Evolutionary conservation across 92 coral and sea anemone species (phyloP), one percentile per base, ranked within the genome.

Genomic region (Epizoanthus stellaris): DNA sequence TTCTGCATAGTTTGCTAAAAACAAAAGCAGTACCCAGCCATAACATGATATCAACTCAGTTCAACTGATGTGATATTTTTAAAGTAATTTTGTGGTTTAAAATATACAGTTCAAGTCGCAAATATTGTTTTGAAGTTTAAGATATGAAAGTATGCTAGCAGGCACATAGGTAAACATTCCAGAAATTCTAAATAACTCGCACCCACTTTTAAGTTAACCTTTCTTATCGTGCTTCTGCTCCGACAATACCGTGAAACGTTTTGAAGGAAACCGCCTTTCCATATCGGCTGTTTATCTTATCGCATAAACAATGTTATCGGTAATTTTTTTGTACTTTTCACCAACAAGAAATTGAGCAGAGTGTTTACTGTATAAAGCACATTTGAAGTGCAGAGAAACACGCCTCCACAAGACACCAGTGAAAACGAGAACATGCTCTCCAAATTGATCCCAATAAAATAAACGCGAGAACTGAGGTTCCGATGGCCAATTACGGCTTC

Each of bases 251-350:
- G 43, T 60, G 40, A 42, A 79, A 63, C 61, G 30, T 79, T 79
- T 43, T 42, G 21, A 17, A 56, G 67, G 72, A 79, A 79, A 63
- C 83, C 83, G 72, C 73, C 73, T 79, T 79, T 79, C 47, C 43
- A 79, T 58, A 79, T 79, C 83, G 83, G 83, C 13, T 63, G 70
- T 62, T 64, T 79, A 63, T 79, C 83, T 63, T 63, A 67, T 63
- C 83, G 70, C 53, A 79, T 79, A 79, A 79, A 79, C 23, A 79
- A 43, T 62, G 58, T 14, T 79, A 79, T 79, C 83, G 45, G 67
- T 4, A 79, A 79, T 25, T 17, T 79, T 30, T 20, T 79, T 79
- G 5, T 43, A 13, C 82, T 40, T 64, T 79, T 79, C 25, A 25
- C 42, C 25, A 64, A 67, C 71, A 62, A 34, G 69, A 66, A 64